Evolutionary conservation across 2,888 invertebrate genomes (phyloP).

Genomic region (Sturmia bella): DNA sequence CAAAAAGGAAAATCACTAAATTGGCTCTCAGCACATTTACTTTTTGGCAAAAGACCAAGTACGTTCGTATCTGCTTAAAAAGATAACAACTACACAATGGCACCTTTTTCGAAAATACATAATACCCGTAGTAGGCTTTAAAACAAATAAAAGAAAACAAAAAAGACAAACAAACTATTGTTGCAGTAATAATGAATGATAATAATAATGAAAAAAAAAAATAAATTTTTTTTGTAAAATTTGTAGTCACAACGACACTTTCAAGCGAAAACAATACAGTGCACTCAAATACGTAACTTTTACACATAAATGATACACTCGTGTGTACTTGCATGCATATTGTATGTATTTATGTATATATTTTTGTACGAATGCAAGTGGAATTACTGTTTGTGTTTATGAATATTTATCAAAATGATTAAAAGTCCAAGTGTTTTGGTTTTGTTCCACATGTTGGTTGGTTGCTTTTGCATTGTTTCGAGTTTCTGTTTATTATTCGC

Average conservation of each 20-base stretch:
- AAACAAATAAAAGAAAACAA: constrained; percentile 23
- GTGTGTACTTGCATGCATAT: too few relatives aligned
- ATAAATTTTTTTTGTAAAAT: constrained; percentile 3
- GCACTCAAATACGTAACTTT: neutral
- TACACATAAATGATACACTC: too few relatives aligned
- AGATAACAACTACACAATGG: constrained; percentile 19
- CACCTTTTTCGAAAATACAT: constrained; percentile 8
- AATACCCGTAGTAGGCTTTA: constrained; percentile 1
- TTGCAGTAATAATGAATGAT: constrained; percentile 9
- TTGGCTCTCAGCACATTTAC: constrained; percentile 24
- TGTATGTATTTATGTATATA: neutral
- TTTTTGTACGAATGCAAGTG: neutral
- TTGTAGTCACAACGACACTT: constrained; percentile 35
- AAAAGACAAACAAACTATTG: constrained; percentile 19
- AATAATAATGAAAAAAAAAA: constrained; percentile 6
- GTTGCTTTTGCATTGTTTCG: neutral
- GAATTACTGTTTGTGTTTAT: constrained; percentile 25
- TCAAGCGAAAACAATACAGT: constrained; percentile 20
- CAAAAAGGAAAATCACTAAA: neutral
- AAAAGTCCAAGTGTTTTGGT: constrained; percentile 35
- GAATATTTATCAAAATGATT: constrained; percentile 40
- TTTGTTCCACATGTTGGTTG: constrained; percentile 6
- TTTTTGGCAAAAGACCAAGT: constrained; percentile 40
- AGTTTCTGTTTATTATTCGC: constrained; percentile 29
- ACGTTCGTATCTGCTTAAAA: neutral